Evolutionary conservation across 2,797 vertebrate genomes (phyloP), one percentile per base, ranked within the genome.

Genomic region (Menidia menidia): DNA sequence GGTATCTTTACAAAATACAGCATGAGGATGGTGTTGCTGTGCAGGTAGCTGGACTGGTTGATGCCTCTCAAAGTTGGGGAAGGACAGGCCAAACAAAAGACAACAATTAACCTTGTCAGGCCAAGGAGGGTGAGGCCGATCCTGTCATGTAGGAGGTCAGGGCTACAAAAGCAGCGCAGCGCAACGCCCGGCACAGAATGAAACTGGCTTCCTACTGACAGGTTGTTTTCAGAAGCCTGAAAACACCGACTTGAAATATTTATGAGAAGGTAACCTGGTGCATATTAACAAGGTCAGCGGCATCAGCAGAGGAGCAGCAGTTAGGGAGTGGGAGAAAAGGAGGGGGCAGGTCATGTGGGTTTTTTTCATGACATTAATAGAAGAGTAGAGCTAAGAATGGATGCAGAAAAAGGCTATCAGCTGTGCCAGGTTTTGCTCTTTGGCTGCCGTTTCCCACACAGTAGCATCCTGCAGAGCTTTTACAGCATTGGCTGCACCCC

Each of bases 231-330:
- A 92, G 87, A 84, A 83, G 83, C 80, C 78, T 88, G 85, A 90
- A 92, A 90, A 92, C 87, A 92, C 30, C 71, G 81, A 86, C 86
- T 88, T 93, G 83, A 93, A 94, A 93, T 93, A 94, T 94, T 93
- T 90, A 94, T 93, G 91, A 92, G 90, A 82, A 85, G 88, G 89
- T 86, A 91, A 87, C 86, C 90, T 74, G 25, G 84, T 35, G 88
- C 87, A 93, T 92, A 93, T 92, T 91, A 94, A 93, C 90, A 89
- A 90, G 92, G 92, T 87, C 84, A 76, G 85, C 73, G 68, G 71
- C 87, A 73, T 88, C 84, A 86, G 78, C 89, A 78, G 72, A 76
- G 81, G 78, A 48, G 63, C 74, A 84, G 73, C 73, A 67, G 78
- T 60, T 39, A 69, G 73, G 64, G 68, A 71, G 45, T 51, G 64